Conservation (phyloP, 1,140 invertebrate genomes). For the Mesaphorura yosii region DNA sequence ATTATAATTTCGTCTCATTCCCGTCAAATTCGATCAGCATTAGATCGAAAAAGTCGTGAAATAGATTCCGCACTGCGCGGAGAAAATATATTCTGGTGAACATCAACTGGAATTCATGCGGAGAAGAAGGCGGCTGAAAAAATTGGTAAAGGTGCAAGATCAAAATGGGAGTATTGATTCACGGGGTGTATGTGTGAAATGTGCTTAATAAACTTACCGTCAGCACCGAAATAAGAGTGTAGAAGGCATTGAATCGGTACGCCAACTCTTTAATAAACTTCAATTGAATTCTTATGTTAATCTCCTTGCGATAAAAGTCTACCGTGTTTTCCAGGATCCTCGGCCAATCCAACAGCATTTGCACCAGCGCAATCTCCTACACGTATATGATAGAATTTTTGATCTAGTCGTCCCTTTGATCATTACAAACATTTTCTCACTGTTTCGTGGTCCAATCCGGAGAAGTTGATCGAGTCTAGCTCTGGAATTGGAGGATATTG, state of each 20-base stretch:
- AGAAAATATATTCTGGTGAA: neutral
- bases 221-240: neutral
- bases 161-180: neutral
- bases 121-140: neutral
- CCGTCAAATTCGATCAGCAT: too few species aligned
- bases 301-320: slow-evolving; percentile 3
- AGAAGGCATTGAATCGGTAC: slow-evolving; percentile 9
- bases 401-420: too few species aligned
- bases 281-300: neutral
- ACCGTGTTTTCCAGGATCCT: neutral
- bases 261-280: slow-evolving; percentile 3
- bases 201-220: neutral
- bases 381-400: too few species aligned
- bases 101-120: neutral
- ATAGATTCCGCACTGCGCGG: too few species aligned
- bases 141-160: too few species aligned
- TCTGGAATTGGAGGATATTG: too few species aligned
- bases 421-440: too few species aligned
- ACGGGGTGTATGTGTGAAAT: neutral
- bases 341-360: slow-evolving; percentile 11
- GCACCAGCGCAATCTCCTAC: slow-evolving; percentile 10
- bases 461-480: too few species aligned
- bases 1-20: too few species aligned
- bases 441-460: too few species aligned
- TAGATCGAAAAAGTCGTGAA: too few species aligned